Conservation (phyloP, 1,140 invertebrate species). For the Oryzaephilus surinamensis region DNA sequence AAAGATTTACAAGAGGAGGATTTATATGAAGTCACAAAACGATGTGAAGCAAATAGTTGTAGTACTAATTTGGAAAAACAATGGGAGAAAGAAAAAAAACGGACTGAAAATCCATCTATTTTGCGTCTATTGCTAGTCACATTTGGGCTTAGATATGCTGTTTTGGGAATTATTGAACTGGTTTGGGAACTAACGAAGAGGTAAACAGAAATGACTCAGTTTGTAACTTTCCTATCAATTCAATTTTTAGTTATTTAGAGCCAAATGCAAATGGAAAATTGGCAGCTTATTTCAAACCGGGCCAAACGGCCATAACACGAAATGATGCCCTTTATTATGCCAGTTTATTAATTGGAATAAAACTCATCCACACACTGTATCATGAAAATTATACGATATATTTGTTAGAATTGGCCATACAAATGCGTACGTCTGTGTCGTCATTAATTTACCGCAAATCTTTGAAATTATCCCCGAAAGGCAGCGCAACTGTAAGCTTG, state of each 20-base stretch:
- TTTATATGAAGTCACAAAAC: constrained; percentile 15
- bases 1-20: constrained; percentile 34
- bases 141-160: too few species aligned
- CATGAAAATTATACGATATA: constrained; percentile 66
- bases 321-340: constrained; percentile 56
- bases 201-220: too few species aligned
- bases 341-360: constrained; percentile 43
- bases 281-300: constrained; percentile 54
- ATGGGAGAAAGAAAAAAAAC: constrained; percentile 18
- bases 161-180: too few species aligned
- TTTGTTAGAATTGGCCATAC: constrained; percentile 60
- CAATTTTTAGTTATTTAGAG: too few species aligned
- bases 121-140: constrained; percentile 40
- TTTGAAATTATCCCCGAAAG: constrained; percentile 52
- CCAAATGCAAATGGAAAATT: constrained; percentile 56
- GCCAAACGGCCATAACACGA: constrained; percentile 36
- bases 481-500: constrained; percentile 62
- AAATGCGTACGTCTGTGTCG: constrained; percentile 63
- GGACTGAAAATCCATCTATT: constrained; percentile 40
- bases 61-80: constrained; percentile 17
- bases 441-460: constrained; percentile 73
- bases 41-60: constrained; percentile 10
- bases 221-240: too few species aligned
- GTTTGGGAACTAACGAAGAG: too few species aligned
- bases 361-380: constrained; percentile 40